A percentile compares a stretch with the other conserved stretches of the same genome.
phyloP scores from a whole-genome alignment of 2,888 invertebrate species.

The Thereva nobilitata region DNA sequence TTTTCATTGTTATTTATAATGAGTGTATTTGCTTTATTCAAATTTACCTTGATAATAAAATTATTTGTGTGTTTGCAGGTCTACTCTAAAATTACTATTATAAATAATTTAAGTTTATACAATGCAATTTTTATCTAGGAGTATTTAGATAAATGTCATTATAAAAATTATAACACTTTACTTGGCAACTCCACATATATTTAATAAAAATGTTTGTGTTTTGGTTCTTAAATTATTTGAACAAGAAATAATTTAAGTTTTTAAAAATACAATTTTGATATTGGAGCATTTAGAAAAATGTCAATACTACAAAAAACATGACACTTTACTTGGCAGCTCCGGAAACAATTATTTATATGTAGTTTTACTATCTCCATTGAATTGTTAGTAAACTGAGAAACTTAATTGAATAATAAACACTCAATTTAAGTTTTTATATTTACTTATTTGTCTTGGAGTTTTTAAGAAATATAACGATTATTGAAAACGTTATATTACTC shows the following conservation, averaged over 20 bases:
- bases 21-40: too few relatives aligned
- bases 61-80: too few relatives aligned
- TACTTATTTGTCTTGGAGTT: neutral
- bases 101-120: too few relatives aligned
- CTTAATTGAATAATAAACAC: neutral
- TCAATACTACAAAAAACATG: neutral
- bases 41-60: too few relatives aligned
- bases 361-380: neutral
- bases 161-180: slow-evolving; percentile 4
- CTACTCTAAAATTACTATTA: too few relatives aligned
- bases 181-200: slow-evolving; percentile 17
- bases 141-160: neutral
- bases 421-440: neutral
- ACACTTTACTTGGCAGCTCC: slow-evolving; percentile 2
- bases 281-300: slow-evolving; percentile 1
- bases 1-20: too few relatives aligned
- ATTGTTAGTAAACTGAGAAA: slow-evolving; percentile 8
- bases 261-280: neutral
- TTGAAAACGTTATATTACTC: too few relatives aligned
- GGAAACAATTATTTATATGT: neutral
- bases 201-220: neutral
- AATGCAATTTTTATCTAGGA: neutral
- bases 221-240: neutral
- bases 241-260: neutral
- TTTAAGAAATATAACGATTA: neutral